phyloP scores from a whole-genome alignment of 2,888 invertebrate genomes.

The Sminthurinus aureus region DNA sequence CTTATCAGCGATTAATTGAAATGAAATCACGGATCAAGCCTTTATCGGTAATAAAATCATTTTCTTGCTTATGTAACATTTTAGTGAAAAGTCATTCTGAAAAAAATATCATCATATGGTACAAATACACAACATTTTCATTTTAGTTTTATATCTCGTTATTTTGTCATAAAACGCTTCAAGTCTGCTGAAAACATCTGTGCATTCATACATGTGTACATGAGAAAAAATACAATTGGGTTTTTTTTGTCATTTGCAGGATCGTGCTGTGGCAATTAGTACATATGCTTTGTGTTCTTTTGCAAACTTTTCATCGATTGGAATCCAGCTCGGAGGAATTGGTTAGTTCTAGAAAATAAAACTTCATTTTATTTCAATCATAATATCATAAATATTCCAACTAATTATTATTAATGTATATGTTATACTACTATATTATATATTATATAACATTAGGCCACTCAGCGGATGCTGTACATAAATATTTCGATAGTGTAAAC shows the following conservation, averaged over 20 bases:
- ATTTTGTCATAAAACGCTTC: too few species aligned
- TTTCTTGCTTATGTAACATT: too few species aligned
- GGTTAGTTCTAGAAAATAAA: constrained; percentile 61
- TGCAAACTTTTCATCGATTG: constrained; percentile 86
- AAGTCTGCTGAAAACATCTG: too few species aligned
- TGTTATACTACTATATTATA: constrained; percentile 71
- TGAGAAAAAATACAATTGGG: neutral
- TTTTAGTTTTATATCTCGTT: too few species aligned
- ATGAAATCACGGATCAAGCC: constrained; percentile 48
- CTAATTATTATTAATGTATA: too few species aligned
- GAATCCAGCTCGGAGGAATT: constrained; percentile 73
- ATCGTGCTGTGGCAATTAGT: constrained; percentile 80
- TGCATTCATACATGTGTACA: too few species aligned
- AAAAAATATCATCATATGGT: neutral
- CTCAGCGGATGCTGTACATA: too few species aligned
- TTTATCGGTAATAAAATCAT: constrained; percentile 46
- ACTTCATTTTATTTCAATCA: too few species aligned
- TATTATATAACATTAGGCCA: neutral
- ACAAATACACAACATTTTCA: too few species aligned
- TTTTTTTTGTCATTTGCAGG: constrained; percentile 65
- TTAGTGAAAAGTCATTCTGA: neutral
- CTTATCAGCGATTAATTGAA: constrained; percentile 75
- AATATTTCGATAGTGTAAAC: too few species aligned
- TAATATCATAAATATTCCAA: too few species aligned
- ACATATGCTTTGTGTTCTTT: constrained; percentile 93